Evolutionary conservation across 2,113 vertebrate species (phyloP), one percentile per base, ranked within the genome.

Genomic region (Pseudolaguvia tuberculata): DNA sequence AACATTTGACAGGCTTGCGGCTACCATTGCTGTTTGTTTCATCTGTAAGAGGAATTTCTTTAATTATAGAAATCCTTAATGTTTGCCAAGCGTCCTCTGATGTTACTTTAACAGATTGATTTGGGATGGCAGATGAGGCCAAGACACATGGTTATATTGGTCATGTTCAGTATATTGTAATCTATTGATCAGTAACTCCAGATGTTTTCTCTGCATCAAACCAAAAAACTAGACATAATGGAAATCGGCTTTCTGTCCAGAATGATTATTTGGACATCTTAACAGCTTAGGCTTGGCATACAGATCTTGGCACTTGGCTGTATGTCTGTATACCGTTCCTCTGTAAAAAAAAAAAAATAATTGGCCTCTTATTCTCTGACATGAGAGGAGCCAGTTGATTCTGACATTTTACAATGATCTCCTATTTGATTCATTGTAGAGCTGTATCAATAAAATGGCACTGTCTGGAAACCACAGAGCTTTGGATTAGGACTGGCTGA

Each of bases 1-100:
- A 56, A 70, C 51, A 57, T 45, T 20, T 55, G 72, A 74, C 29
- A 53, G 50, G 47, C 50, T 23, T 20, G 47, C 39, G 35, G 35
- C 51, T 45, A 51, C 20, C 50, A 18, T 11, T 27, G 48, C 6
- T 50, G 18, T 11, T 61, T 50, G 72, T 51, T 29, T 73, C n/a
- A 23, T 42, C 72, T 52, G 20, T 62, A 51, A 10, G 29, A 42
- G 57, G 42, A 42, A 52, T 25, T 18, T 13, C 35, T 45, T 70
- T 45, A 56, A 70, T 56, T 15, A 45, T 23, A 31, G 8, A 42
- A 42, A 42, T 35, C 45, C 57, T 51, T 27, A 10, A 15, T 23
- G 56, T 27, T 61, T 35, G 1, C 31, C 25, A 61, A 51, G 27
- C 4, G 35, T 58, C 21, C 25, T 23, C 21, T 0, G 39, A 52